phyloP scores from a whole-genome alignment of 1,140 invertebrate genomes.

The Melitaea cinxia region DNA sequence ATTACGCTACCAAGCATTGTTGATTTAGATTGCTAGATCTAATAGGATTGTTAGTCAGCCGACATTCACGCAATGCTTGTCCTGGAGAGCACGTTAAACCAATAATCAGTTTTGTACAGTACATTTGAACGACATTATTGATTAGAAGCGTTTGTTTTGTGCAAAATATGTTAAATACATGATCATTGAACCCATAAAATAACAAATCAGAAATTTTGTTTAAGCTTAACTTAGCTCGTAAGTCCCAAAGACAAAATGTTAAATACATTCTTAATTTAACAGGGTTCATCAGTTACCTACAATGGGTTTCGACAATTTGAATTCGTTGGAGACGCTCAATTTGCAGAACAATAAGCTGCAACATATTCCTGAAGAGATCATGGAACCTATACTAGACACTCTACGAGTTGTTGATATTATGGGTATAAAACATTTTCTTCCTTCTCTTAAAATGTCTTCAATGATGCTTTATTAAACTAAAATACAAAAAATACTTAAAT shows the following conservation, averaged over 20 bases:
- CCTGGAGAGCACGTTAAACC: background rate
- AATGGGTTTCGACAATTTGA: conserved; percentile 91
- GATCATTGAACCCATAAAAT: too few species aligned
- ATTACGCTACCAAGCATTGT: conserved; percentile 21
- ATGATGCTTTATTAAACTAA: too few species aligned
- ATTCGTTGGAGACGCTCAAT: conserved; percentile 93
- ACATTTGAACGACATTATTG: conserved; percentile 1
- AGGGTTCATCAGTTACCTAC: conserved; percentile 90
- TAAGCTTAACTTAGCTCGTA: background rate
- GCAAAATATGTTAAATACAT: too few species aligned
- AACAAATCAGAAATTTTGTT: too few species aligned
- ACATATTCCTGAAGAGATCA: conserved; percentile 92
- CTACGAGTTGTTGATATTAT: conserved; percentile 92
- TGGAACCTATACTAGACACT: conserved; percentile 93
- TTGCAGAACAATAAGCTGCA: conserved; percentile 93
- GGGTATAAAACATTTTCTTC: conserved; percentile 83
- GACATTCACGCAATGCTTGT: conserved; percentile 3
- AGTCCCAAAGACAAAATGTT: background rate
- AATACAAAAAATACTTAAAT: too few species aligned
- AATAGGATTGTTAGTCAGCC: conserved; percentile 2
- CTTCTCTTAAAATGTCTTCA: too few species aligned
- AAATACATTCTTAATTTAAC: conserved; percentile 21
- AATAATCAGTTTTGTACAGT: conserved; percentile 4
- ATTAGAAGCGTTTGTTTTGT: too few species aligned
- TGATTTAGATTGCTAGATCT: conserved; percentile 23